Evolutionary conservation across 2,113 vertebrate genomes (phyloP), one percentile per base, ranked within the genome.

Genomic region (Aythya baeri): DNA sequence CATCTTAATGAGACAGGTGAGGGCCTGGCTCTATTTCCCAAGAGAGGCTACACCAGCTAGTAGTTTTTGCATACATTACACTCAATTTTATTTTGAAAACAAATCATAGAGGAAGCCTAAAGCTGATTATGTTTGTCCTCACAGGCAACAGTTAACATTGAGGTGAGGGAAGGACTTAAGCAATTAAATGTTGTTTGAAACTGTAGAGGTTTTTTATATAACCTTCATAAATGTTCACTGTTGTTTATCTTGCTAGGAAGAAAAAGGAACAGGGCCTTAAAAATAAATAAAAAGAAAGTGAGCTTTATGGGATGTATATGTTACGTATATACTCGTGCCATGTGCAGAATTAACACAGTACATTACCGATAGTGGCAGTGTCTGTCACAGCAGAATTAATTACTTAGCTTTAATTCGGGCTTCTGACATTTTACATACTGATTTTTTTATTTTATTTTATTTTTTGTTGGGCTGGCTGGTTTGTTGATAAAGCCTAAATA

Each of bases 381-480:
- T 94, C 74, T 82, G 58, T 93, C 86, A 91, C 46, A 76, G 70
- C 65, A 65, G 38, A 96, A 96, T 89, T 93, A 94, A 83, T 92
- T 96, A 70, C 82, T 94, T 97, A 91, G 89, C 71, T 96, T 75
- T 94, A 93, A 91, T 93, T 23, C n/a, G 54, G 54, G n/a, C 68
- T 93, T 92, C 67, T 93, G 85, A 89, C 71, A 68, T 80, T 94
- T 95, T 77, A 87, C 58, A 41, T 65, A 71, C 29, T 52, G 85
- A 59, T 82, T 94, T 90, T 79, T 44, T 78, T 83, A 89, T 94
- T 65, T 46, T 46, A 46, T 46, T 46, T 46, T 46, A 20, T 46
- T 46, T 46, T 83, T 92, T 85, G 59, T 17, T 32, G 29, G 14
- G 15, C 55, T 65, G 23, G 9, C 70, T 96, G 94, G 93, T 94